Evolutionary conservation across 2,888 invertebrate species (phyloP), one percentile per base, ranked within the genome.

Genomic region (Andrena haemorrhoa): DNA sequence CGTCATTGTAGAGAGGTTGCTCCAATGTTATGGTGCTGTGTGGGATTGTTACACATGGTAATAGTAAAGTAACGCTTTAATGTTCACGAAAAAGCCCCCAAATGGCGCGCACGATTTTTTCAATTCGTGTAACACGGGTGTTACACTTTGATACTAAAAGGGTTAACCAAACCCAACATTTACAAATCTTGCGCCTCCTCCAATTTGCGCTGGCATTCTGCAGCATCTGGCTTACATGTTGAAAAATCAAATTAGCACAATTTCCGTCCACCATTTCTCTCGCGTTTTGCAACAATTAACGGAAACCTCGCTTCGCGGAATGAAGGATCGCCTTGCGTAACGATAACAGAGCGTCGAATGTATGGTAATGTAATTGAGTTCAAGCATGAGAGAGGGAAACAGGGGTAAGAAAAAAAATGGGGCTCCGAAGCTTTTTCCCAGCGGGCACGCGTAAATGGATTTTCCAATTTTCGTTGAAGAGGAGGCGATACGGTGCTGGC

Each of bases 401-500:
- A 26, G 4, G 23, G 5, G 16, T 23, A 12, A 35, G 33, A 41
- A 29, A 63, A 70, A 53, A 31, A 23, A 26, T 20, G 5, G 1
- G 10, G 47, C 16, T 31, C 0, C 10, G 35, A 29, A 60, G 35
- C 53, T 58, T 72, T 63, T 63, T 35, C 8, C 16, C 16, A 7
- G 8, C 29, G 58, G 33, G 10, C 53, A 16, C 23, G 29, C 10
- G 35, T 51, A 65, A 79, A 77, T 60, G 60, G 31, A 60, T 79
- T 71, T 71, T 65, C 16, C 79, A 65, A 60, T 77, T 70, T 71
- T 51, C 31, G 16, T 12, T 16, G 65, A 31, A 8, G 16, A 12
- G 47, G 2, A n/a, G 47, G 6, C 65, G 71, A 77, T 61, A 77
- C 60, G 33, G 33, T 10, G 20, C 20, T n/a, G 23, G 2, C 16